phyloP scores from a whole-genome alignment of 2,888 invertebrate species.

The Zhuqinia jingwanae region DNA sequence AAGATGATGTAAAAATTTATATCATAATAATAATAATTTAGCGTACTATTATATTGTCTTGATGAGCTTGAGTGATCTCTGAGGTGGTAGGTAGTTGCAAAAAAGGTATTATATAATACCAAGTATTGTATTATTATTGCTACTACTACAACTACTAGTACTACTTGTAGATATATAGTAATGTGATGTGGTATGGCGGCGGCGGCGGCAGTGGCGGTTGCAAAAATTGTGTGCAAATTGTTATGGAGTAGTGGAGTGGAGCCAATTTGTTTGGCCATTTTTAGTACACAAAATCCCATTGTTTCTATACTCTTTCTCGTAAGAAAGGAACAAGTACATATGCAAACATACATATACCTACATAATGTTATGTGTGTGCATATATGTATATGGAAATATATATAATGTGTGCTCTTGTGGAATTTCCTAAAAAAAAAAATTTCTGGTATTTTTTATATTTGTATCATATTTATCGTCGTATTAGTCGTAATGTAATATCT shows the following conservation, averaged over 20 bases:
- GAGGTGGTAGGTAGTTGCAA: slow-evolving; percentile 64
- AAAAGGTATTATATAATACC: too few relatives aligned
- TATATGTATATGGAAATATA: too few relatives aligned
- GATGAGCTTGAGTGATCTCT: slow-evolving; percentile 71
- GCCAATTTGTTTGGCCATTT: slow-evolving; percentile 71
- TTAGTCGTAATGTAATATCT: background rate
- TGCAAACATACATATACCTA: too few relatives aligned
- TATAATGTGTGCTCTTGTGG: slow-evolving; percentile 28
- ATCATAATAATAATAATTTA: background rate
- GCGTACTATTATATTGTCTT: slow-evolving; percentile 13
- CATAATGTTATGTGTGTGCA: too few relatives aligned
- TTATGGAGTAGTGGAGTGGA: slow-evolving; percentile 27
- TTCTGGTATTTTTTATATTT: background rate
- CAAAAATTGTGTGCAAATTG: too few relatives aligned
- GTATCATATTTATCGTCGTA: slow-evolving; percentile 11
- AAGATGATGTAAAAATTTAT: slow-evolving; percentile 14
- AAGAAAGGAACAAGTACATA: too few relatives aligned
- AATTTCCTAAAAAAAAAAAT: slow-evolving; percentile 42
- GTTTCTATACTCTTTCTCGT: slow-evolving; percentile 13
- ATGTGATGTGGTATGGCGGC: background rate
- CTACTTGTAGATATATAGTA: too few relatives aligned
- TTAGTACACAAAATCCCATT: slow-evolving; percentile 44
- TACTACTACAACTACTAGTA: too few relatives aligned
- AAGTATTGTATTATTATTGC: background rate
- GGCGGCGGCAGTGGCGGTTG: too few relatives aligned